phyloP scores from a whole-genome alignment of 2,113 vertebrate genomes.

The Osmerus mordax region DNA sequence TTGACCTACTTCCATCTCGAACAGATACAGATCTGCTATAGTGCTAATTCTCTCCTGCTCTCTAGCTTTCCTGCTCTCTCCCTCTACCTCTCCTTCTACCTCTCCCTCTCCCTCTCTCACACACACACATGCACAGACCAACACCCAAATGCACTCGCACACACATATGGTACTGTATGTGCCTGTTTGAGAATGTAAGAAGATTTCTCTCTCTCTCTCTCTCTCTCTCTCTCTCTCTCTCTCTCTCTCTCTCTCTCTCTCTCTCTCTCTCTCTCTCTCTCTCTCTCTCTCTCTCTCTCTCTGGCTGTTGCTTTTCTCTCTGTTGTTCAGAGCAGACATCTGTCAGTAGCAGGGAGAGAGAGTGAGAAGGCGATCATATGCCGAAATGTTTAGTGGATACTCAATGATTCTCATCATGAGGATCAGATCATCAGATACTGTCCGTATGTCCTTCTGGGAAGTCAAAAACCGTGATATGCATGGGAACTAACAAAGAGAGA shows the following conservation, averaged over 20 bases:
- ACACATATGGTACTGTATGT: neutral
- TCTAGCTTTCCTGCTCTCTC: neutral
- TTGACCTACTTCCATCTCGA: slow-evolving; percentile 47
- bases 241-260: neutral
- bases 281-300: neutral
- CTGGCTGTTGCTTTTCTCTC: neutral
- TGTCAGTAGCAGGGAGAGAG: neutral
- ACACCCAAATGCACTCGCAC: too few relatives aligned
- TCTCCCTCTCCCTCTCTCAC: neutral
- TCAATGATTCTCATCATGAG: neutral
- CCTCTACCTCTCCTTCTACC: neutral
- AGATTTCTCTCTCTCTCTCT: neutral
- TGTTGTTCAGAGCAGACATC: neutral
- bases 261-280: neutral
- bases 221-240: neutral
- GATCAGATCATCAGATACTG: neutral
- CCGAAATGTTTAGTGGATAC: neutral
- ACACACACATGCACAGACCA: slow-evolving; percentile 15
- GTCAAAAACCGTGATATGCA: too few relatives aligned
- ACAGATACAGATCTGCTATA: neutral
- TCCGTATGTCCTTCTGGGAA: neutral
- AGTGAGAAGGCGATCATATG: slow-evolving; percentile 6
- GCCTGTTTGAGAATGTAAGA: neutral
- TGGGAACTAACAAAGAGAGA: too few relatives aligned
- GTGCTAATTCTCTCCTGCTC: neutral